Base-by-base conservation (phyloP, 2,888 invertebrate species). In the Eupithecia exiguata region DNA sequence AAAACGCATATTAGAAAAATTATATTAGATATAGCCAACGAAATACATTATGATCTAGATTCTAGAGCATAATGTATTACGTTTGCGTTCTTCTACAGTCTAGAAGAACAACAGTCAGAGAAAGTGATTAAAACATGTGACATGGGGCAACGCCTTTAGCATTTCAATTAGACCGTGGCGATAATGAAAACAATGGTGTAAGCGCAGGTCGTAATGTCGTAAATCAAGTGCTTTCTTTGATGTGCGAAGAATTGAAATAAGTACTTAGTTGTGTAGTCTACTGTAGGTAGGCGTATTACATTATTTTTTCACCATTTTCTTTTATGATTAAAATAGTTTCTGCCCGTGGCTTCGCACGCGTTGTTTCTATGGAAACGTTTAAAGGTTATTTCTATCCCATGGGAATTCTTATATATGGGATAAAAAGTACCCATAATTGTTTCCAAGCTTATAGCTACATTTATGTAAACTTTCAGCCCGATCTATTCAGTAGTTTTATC, bases 51-150 rank as follows among this genome's bases (percentile, higher is more conserved):
- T 58, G n/a, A n/a, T n/a, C n/a, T n/a, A n/a, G n/a, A n/a, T n/a
- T n/a, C n/a, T n/a, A n/a, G n/a, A n/a, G n/a, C n/a, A n/a, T n/a
- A n/a, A n/a, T n/a, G n/a, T n/a, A n/a, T n/a, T n/a, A n/a, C n/a
- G n/a, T n/a, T n/a, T n/a, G n/a, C n/a, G n/a, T n/a, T n/a, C n/a
- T n/a, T n/a, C n/a, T n/a, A n/a, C n/a, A 5, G 25, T 21, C 25
- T 58, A 21, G 25, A 87, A 87, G 87, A 89, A 38, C 91, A 84
- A 81, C 80, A 86, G 82, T 81, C 88, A 89, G 93, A 91, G 93
- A 94, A 94, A 93, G 93, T 91, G 92, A 93, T 92, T 92, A 92
- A 58, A 88, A 88, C 90, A 91, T 89, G 91, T 87, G 90, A 85
- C 86, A 80, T 16, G 80, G 80, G 81, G 82, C 80, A 71, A 85